Percentiles rank a stretch among this genome's conserved stretches.
Evolutionary conservation across 2,113 vertebrate species (phyloP).

Genomic region (Hippocampus mohnikei): DNA sequence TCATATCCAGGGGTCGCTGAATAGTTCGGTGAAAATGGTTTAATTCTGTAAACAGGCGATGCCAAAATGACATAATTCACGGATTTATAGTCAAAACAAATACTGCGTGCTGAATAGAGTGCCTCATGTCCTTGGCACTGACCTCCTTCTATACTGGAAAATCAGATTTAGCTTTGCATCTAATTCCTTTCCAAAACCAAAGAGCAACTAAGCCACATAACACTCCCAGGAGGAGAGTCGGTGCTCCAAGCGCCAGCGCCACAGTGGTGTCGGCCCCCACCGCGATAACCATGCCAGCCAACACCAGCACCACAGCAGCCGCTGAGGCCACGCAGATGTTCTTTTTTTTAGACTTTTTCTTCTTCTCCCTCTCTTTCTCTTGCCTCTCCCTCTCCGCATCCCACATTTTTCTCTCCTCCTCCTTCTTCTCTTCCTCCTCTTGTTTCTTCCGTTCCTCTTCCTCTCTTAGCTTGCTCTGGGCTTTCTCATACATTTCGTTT

Average conservation of each 20-base stretch:
- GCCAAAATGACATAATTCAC: background rate
- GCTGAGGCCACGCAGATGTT: slow-evolving; percentile 47
- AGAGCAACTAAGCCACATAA: slow-evolving; percentile 54
- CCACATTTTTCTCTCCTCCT: slow-evolving; percentile 63
- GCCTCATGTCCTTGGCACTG: background rate
- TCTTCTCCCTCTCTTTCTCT: slow-evolving; percentile 42
- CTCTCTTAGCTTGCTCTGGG: slow-evolving; percentile 52
- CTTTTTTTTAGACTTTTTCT: slow-evolving; percentile 43
- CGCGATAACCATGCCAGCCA: slow-evolving; percentile 53
- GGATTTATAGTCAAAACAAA: slow-evolving; percentile 1
- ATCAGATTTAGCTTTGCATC: slow-evolving; percentile 47
- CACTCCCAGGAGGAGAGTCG: slow-evolving; percentile 49
- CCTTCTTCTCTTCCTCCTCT: slow-evolving; percentile 58
- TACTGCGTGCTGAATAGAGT: background rate
- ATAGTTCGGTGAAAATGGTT: background rate
- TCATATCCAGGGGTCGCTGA: background rate
- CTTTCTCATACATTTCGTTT: slow-evolving; percentile 60
- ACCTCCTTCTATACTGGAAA: slow-evolving; percentile 20
- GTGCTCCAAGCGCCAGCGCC: slow-evolving; percentile 62
- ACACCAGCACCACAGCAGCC: slow-evolving; percentile 47
- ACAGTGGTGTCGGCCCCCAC: slow-evolving; percentile 54
- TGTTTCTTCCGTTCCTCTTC: slow-evolving; percentile 50
- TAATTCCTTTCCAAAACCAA: slow-evolving; percentile 54
- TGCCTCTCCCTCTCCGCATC: slow-evolving; percentile 57
- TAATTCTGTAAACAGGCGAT: background rate